phyloP scores from a whole-genome alignment of 1,140 invertebrate genomes.

The Ericerus pela region DNA sequence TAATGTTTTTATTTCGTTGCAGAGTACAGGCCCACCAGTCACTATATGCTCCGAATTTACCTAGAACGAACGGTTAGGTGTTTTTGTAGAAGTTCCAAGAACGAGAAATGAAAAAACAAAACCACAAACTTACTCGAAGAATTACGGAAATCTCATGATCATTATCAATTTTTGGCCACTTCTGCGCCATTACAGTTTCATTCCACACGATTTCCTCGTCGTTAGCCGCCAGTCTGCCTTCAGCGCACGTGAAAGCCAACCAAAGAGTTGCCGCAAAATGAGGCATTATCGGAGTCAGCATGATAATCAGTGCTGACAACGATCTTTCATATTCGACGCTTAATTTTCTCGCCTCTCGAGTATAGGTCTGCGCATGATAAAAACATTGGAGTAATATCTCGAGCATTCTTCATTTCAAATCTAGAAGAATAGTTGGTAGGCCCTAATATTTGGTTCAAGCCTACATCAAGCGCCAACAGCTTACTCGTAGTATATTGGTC shows the following conservation, averaged over 20 bases:
- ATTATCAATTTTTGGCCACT: slow-evolving; percentile 66
- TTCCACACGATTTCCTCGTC: slow-evolving; percentile 43
- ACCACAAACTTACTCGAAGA: background rate
- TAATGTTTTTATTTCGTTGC: too few species aligned
- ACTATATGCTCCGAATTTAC: too few species aligned
- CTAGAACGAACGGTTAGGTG: too few species aligned
- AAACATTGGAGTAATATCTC: background rate
- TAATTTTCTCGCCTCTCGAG: slow-evolving; percentile 13
- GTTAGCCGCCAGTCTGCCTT: slow-evolving; percentile 35
- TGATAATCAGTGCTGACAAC: slow-evolving; percentile 61
- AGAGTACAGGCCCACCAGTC: too few species aligned
- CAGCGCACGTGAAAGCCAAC: slow-evolving; percentile 51
- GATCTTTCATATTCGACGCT: slow-evolving; percentile 64
- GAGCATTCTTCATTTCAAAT: background rate
- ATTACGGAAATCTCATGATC: slow-evolving; percentile 35
- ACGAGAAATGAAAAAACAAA: too few species aligned
- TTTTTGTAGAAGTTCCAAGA: too few species aligned
- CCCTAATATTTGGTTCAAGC: background rate
- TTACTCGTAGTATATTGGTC: slow-evolving; percentile 56
- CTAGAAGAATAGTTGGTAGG: too few species aligned
- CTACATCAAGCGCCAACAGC: slow-evolving; percentile 12
- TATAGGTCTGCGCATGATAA: slow-evolving; percentile 16
- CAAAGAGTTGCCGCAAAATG: slow-evolving; percentile 83
- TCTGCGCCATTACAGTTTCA: slow-evolving; percentile 48
- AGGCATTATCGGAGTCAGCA: slow-evolving; percentile 72